Evolutionary conservation across 2,797 vertebrate genomes (phyloP).

Genomic region (Hyperoplus immaculatus): DNA sequence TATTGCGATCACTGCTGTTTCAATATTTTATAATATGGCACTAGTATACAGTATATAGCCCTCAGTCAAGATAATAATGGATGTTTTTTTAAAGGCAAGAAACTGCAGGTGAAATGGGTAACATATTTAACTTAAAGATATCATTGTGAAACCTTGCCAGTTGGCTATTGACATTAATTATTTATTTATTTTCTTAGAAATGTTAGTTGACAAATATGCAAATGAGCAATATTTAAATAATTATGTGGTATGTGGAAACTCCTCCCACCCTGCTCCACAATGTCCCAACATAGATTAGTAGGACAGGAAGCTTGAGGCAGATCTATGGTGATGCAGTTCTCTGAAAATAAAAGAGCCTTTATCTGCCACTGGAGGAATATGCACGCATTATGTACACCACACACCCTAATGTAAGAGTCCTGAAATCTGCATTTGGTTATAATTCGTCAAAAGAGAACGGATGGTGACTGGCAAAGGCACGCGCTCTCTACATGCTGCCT

Average conservation of each 20-base stretch:
- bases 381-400: background rate
- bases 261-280: background rate
- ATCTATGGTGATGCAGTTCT: background rate
- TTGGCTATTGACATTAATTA: too few species aligned
- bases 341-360: background rate
- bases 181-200: too few species aligned
- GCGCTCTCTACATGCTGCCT: slow-evolving; percentile 1
- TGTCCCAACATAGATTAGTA: background rate
- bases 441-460: background rate
- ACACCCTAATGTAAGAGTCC: background rate
- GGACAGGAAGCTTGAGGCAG: background rate
- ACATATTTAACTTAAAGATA: too few species aligned
- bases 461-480: background rate
- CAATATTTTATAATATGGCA: background rate
- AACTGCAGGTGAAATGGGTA: too few species aligned
- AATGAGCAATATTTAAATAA: too few species aligned
- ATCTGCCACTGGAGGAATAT: background rate
- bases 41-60: too few species aligned
- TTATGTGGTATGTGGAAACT: background rate
- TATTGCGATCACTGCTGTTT: background rate
- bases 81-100: too few species aligned
- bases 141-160: too few species aligned
- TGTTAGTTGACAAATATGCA: too few species aligned
- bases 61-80: too few species aligned
- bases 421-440: slow-evolving; percentile 1